Percentiles rank a stretch among this genome's conserved stretches.
Evolutionary conservation across 2,113 vertebrate genomes (phyloP).

Genomic region (Rissa tridactyla): DNA sequence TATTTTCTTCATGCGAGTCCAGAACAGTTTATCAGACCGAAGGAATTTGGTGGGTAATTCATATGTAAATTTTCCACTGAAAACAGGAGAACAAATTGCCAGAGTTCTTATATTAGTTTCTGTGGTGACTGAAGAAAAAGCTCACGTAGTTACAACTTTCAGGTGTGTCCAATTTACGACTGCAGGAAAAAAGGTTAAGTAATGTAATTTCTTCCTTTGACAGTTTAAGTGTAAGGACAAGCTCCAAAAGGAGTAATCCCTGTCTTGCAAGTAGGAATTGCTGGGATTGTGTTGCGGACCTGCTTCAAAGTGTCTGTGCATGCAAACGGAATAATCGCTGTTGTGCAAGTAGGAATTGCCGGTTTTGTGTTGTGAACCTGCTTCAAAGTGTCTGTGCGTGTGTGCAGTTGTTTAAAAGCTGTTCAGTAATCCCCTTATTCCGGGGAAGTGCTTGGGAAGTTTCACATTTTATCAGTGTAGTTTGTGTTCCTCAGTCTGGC

Average conservation of each 20-base stretch:
- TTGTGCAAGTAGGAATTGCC: not conserved
- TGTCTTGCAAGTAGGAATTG: not conserved
- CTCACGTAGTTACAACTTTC: not conserved
- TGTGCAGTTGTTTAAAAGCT: not conserved
- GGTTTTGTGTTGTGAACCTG: not conserved
- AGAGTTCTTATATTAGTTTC: slow-evolving; percentile 17
- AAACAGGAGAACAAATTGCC: not conserved
- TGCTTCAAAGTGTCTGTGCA: not conserved
- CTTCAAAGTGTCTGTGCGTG: not conserved
- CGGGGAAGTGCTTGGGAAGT: not conserved
- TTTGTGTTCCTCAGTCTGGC: not conserved
- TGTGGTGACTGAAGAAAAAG: not conserved
- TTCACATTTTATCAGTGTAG: not conserved
- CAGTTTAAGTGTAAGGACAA: not conserved
- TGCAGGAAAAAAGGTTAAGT: not conserved
- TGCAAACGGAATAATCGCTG: not conserved
- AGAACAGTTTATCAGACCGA: slow-evolving; percentile 24
- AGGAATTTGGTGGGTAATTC: slow-evolving; percentile 47
- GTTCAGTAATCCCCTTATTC: not conserved
- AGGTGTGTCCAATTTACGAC: not conserved
- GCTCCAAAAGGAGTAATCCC: not conserved
- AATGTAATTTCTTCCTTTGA: not conserved
- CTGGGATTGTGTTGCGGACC: not conserved
- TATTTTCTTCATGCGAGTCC: not conserved
- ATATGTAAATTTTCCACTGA: slow-evolving; percentile 55